A percentile compares a stretch with the other conserved stretches of the same genome.
Conservation (phyloP, 2,113 vertebrate species). For the Probosciger aterrimus region DNA sequence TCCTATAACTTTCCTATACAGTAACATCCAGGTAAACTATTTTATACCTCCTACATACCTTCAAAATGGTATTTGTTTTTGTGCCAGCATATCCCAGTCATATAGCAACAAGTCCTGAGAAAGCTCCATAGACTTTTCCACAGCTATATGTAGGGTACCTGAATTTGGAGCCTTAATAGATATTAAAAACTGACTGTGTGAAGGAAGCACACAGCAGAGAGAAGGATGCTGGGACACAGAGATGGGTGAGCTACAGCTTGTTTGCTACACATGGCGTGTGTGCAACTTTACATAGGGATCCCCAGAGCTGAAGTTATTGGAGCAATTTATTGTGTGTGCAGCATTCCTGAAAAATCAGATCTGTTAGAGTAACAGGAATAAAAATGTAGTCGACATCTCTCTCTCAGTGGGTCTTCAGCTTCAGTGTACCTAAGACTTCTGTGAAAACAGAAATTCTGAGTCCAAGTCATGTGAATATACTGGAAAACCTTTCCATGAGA, state of each 20-base stretch:
- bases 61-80: background rate
- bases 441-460: background rate
- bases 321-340: background rate
- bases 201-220: conserved; percentile 37
- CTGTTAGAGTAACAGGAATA: background rate
- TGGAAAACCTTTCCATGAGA: background rate
- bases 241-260: background rate
- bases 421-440: background rate
- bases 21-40: conserved; percentile 56
- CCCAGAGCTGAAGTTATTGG: background rate
- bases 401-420: background rate
- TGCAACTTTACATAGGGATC: background rate
- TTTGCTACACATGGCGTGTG: background rate
- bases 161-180: conserved; percentile 58
- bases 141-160: conserved; percentile 29
- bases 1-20: conserved; percentile 14
- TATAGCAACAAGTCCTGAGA: conserved; percentile 6
- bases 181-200: conserved; percentile 7
- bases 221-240: background rate
- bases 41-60: conserved; percentile 24
- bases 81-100: conserved; percentile 54
- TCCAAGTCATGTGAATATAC: background rate
- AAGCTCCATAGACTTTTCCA: conserved; percentile 46
- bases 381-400: background rate
- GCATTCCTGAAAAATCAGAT: background rate